Percentiles rank a stretch among this genome's conserved stretches.
These are phyloP conservation scores for Notamacropus eugenii DNA, from an alignment of 2,797 vertebrate species.

Conservation along the genomic window DNA sequence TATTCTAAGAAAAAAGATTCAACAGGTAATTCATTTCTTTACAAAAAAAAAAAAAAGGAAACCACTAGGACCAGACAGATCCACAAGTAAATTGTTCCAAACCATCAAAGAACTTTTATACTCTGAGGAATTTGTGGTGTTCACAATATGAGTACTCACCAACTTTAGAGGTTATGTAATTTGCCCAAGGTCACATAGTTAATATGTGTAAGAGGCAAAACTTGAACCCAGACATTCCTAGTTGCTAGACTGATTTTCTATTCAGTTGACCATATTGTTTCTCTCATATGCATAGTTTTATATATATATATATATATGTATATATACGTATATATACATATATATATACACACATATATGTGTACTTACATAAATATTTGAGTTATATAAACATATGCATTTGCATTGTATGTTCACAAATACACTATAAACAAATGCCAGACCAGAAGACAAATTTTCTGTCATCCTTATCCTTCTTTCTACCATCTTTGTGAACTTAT, in stretches of 20 bases:
- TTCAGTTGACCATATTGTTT: no score
- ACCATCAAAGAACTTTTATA: no score
- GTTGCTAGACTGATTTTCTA: no score
- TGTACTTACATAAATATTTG: no score
- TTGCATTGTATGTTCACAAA: background rate
- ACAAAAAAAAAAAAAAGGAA: background rate
- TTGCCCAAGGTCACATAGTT: background rate
- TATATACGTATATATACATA: background rate
- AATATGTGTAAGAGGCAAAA: background rate
- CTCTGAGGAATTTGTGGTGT: no score
- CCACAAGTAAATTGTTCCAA: no score
- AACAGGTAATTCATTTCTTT: background rate
- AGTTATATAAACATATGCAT: background rate
- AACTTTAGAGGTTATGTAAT: background rate
- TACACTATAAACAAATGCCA: background rate
- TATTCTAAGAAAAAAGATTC: background rate
- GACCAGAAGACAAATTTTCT: background rate
- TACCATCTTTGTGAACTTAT: background rate
- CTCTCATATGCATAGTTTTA: no score
- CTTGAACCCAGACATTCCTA: no score
- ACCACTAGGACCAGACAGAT: background rate
- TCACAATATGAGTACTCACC: no score
- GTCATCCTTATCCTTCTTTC: background rate
- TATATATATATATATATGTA: background rate
- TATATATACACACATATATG: no score